These are phyloP conservation scores for Erpornis zantholeuca DNA, from an alignment of 2,113 vertebrate species.

Conservation along the genomic window DNA sequence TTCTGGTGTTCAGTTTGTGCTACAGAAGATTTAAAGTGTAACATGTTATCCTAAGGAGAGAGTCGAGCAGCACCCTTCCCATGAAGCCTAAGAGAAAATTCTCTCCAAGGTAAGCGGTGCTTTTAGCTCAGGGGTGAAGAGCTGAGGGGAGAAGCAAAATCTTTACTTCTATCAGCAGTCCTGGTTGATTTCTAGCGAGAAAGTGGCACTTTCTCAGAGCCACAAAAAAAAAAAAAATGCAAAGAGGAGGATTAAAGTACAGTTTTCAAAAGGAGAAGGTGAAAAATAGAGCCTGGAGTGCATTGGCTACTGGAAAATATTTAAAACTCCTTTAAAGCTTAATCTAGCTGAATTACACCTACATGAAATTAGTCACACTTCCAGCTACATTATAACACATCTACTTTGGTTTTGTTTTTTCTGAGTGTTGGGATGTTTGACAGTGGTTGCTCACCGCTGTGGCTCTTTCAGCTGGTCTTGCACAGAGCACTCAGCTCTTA, in stretches of 20 bases:
- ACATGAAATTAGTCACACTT: not conserved
- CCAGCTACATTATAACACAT: not conserved
- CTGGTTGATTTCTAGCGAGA: not conserved
- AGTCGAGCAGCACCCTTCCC: not conserved
- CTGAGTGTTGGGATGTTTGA: not conserved
- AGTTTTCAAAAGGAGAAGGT: not conserved
- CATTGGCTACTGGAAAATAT: not conserved
- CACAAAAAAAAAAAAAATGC: not conserved
- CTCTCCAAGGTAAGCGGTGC: not conserved
- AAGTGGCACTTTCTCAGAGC: not conserved
- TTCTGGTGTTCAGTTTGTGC: not conserved
- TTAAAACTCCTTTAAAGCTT: not conserved
- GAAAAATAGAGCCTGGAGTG: not conserved
- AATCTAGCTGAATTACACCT: not conserved
- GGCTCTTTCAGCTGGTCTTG: not conserved
- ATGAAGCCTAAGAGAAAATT: not conserved
- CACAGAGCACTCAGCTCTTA: not conserved
- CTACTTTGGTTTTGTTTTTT: not conserved
- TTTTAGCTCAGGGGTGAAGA: not conserved
- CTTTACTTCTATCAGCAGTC: not conserved
- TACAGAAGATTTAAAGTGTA: not conserved
- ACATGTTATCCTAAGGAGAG: not conserved
- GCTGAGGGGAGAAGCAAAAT: not conserved
- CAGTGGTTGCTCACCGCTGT: rapidly evolving
- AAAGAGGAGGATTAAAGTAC: not conserved